A percentile compares a stretch with the other conserved stretches of the same genome.
Conservation (phyloP, 2,888 invertebrate genomes). For the Gari tellinella region DNA sequence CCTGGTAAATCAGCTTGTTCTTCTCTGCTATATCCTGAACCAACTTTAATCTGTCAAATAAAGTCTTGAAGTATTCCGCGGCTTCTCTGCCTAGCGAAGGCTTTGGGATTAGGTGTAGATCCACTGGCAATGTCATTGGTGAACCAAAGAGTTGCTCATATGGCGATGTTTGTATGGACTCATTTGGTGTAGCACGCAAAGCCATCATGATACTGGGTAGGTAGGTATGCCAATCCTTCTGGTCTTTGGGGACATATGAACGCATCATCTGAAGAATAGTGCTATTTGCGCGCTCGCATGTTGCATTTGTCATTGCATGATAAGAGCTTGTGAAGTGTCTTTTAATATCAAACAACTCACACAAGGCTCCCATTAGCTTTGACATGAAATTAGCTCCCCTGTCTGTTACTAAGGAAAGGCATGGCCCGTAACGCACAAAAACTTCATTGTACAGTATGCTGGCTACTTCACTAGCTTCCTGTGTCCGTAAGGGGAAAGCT, state of each 20-base stretch:
- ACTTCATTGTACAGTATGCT: constrained; percentile 52
- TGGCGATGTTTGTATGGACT: constrained; percentile 55
- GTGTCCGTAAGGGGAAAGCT: constrained; percentile 53
- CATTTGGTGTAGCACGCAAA: constrained; percentile 48
- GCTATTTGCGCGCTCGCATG: constrained; percentile 55
- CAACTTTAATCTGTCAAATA: constrained; percentile 34
- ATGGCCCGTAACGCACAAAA: constrained; percentile 59
- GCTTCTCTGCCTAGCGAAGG: constrained; percentile 42
- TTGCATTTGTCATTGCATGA: constrained; percentile 55
- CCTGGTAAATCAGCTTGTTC: constrained; percentile 4
- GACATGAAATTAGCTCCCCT: constrained; percentile 58
- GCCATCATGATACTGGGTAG: constrained; percentile 62
- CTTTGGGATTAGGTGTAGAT: no score
- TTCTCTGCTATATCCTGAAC: constrained; percentile 10
- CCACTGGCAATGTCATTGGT: constrained; percentile 35
- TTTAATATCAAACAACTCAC: constrained; percentile 54
- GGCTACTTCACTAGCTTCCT: constrained; percentile 55
- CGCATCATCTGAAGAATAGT: constrained; percentile 51
- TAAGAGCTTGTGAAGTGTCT: constrained; percentile 46
- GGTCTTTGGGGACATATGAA: constrained; percentile 34
- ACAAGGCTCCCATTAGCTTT: constrained; percentile 49
- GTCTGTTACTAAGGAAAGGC: constrained; percentile 47
- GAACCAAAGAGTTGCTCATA: constrained; percentile 55
- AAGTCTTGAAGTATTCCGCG: constrained; percentile 31
- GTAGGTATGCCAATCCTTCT: constrained; percentile 41